Percentiles rank a stretch among this genome's conserved stretches.
Evolutionary conservation across 2,888 invertebrate genomes (phyloP).

Genomic region (Xanthorhoe spadicearia): DNA sequence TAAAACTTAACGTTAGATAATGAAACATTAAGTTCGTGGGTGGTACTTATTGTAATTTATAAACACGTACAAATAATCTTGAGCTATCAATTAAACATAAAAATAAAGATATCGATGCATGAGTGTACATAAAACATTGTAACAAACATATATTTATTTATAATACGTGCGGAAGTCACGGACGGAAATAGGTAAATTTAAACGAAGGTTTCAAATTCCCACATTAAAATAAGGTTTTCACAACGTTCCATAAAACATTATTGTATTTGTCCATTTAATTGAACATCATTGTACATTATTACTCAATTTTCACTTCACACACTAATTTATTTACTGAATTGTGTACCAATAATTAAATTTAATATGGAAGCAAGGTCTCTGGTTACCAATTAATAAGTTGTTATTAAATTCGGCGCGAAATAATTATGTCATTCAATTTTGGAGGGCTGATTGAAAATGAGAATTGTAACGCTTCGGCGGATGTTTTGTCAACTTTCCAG

Average conservation of each 20-base stretch:
- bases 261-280: conserved; percentile 2
- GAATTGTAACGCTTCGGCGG: conserved; percentile 12
- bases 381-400: conserved; percentile 45
- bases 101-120: too few species aligned
- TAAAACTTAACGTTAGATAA: too few species aligned
- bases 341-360: conserved; percentile 54
- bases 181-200: not conserved
- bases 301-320: conserved; percentile 30
- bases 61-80: too few species aligned
- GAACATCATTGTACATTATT: conserved; percentile 26
- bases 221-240: not conserved
- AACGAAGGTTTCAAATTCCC: not conserved
- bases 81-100: too few species aligned
- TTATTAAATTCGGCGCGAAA: conserved; percentile 41
- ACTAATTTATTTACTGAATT: conserved; percentile 40
- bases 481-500: not conserved
- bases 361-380: conserved; percentile 49
- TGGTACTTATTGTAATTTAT: too few species aligned
- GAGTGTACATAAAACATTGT: not conserved
- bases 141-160: not conserved
- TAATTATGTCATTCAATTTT: conserved; percentile 41
- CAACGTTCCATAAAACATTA: not conserved
- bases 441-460: conserved; percentile 32
- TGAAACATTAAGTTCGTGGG: too few species aligned
- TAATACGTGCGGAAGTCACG: not conserved